Conservation (phyloP, 2,888 invertebrate species). For the Sinelater perroti region DNA sequence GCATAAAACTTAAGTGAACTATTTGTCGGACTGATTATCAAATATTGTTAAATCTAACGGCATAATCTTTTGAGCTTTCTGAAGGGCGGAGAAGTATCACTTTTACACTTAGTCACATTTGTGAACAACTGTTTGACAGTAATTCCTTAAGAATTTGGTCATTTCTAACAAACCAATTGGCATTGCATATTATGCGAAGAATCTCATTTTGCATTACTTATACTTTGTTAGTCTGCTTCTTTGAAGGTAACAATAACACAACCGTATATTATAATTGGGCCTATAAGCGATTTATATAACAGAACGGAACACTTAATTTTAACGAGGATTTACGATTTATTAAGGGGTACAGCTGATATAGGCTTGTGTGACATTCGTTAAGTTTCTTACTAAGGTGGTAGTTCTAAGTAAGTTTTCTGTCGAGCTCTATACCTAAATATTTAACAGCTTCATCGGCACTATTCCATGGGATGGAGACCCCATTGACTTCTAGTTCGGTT, state of each 20-base stretch:
- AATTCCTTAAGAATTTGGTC: not conserved
- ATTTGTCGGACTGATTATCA: too few relatives aligned
- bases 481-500: not conserved
- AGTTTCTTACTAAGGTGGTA: not conserved
- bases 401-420: not conserved
- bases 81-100: too few relatives aligned
- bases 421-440: not conserved
- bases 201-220: not conserved
- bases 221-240: not conserved
- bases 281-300: not conserved
- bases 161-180: not conserved
- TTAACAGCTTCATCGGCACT: not conserved
- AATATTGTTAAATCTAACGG: too few relatives aligned
- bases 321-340: not conserved
- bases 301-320: not conserved
- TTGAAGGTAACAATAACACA: not conserved
- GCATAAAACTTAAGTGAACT: too few relatives aligned
- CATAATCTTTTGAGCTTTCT: too few relatives aligned
- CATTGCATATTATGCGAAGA: not conserved
- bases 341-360: not conserved
- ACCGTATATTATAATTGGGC: not conserved
- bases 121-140: too few relatives aligned
- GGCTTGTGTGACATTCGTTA: not conserved
- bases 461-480: not conserved
- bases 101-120: too few relatives aligned